A percentile compares a stretch with the other conserved stretches of the same genome.
These are phyloP conservation scores for Cyclura pinguis DNA, from an alignment of 2,797 vertebrate species.

Conservation along the genomic window DNA sequence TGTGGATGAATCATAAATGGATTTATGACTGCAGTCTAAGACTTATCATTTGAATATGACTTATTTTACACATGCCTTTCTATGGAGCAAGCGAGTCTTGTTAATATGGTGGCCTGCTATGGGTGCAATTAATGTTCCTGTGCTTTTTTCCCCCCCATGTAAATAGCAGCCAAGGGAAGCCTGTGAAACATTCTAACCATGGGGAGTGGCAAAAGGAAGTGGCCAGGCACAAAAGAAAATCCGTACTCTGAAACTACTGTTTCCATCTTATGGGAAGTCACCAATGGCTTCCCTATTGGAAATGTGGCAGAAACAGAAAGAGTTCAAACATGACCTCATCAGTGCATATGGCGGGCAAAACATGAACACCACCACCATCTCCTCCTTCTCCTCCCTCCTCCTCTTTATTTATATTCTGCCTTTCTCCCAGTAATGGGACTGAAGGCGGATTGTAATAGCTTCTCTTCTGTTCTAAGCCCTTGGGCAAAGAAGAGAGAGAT, in stretches of 20 bases:
- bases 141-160: not conserved
- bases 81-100: not conserved
- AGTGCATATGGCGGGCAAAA: too few relatives aligned
- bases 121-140: not conserved
- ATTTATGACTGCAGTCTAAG: not conserved
- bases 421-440: too few relatives aligned
- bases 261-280: not conserved
- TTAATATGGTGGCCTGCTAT: not conserved
- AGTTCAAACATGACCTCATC: not conserved
- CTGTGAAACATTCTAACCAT: too few relatives aligned
- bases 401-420: too few relatives aligned
- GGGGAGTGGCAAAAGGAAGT: too few relatives aligned
- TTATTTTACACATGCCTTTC: constrained; percentile 47
- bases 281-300: too few relatives aligned
- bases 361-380: too few relatives aligned
- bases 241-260: not conserved
- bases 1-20: not conserved
- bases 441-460: too few relatives aligned
- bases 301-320: not conserved
- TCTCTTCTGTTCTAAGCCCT: too few relatives aligned
- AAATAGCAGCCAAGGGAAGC: not conserved
- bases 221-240: not conserved
- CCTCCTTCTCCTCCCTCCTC: too few relatives aligned
- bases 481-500: too few relatives aligned
- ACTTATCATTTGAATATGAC: constrained; percentile 53